phyloP scores from a whole-genome alignment of 2,888 invertebrate genomes.

The Nematopogon swammerdamellus region DNA sequence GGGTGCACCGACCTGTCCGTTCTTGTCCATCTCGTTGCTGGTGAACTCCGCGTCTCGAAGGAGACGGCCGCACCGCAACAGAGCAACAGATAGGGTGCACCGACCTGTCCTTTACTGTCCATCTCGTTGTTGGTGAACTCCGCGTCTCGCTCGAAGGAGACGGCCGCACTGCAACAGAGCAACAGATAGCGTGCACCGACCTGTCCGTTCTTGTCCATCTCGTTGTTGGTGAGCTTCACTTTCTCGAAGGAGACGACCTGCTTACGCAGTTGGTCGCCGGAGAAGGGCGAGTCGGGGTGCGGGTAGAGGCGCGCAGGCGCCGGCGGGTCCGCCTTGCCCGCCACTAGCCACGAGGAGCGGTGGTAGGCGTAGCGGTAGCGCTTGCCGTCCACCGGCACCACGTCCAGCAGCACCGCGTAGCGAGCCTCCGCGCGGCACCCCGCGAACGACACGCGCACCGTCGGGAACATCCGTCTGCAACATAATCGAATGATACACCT shows the following conservation, averaged over 20 bases:
- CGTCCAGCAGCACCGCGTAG: conserved; percentile 93
- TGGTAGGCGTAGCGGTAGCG: conserved; percentile 98
- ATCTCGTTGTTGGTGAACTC: conserved; percentile 80
- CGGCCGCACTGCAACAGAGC: no score
- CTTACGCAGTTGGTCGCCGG: conserved; percentile 91
- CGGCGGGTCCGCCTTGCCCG: conserved; percentile 97
- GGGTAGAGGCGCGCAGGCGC: conserved; percentile 90
- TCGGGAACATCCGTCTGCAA: conserved; percentile 96
- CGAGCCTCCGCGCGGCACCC: conserved; percentile 78
- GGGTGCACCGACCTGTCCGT: conserved; percentile 69
- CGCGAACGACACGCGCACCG: conserved; percentile 90
- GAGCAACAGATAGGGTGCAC: no score
- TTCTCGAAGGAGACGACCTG: conserved; percentile 98
- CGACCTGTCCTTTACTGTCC: no score
- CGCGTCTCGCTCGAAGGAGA: no score
- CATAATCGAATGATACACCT: conserved; percentile 8
- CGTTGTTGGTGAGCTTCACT: conserved; percentile 97
- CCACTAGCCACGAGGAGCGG: conserved; percentile 96
- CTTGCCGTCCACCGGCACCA: conserved; percentile 95
- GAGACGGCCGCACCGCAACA: no score
- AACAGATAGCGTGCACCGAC: conserved; percentile 56
- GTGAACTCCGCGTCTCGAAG: no score
- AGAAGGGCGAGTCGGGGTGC: conserved; percentile 96
- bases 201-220: conserved; percentile 94
- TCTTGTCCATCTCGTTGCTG: conserved; percentile 87